These are phyloP conservation scores for Atherinosoma microstoma DNA, from an alignment of 2,797 vertebrate species.

Conservation along the genomic window DNA sequence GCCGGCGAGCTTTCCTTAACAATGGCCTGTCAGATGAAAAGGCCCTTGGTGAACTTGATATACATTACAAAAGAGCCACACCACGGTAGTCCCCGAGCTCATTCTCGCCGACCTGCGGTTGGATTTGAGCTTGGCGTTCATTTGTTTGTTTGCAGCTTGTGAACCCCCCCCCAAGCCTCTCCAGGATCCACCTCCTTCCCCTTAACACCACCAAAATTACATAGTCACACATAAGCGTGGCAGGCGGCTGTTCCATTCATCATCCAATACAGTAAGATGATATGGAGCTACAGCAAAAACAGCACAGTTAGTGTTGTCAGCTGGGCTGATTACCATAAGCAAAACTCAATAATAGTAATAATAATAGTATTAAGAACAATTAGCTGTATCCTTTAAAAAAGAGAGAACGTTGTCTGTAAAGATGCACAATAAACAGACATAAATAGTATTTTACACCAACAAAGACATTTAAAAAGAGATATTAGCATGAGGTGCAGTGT, in stretches of 20 bases:
- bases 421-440: background rate
- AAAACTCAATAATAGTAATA: no score
- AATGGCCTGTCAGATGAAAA: constrained; percentile 85
- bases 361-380: background rate
- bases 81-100: constrained; percentile 60
- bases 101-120: constrained; percentile 61
- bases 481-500: background rate
- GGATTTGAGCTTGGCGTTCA: constrained; percentile 84
- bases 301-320: background rate
- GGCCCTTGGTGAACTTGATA: constrained; percentile 84
- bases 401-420: background rate
- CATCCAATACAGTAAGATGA: background rate
- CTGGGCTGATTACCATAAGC: background rate
- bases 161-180: background rate
- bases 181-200: constrained; percentile 39
- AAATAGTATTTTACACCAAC: no score
- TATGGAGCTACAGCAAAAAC: background rate
- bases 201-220: constrained; percentile 54
- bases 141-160: constrained; percentile 61
- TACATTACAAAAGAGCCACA: constrained; percentile 88
- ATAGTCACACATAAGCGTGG: constrained; percentile 51
- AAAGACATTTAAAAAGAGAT: no score
- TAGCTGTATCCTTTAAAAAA: background rate
- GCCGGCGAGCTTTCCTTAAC: constrained; percentile 70
- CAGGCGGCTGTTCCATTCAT: constrained; percentile 43